Conservation (phyloP, 2,888 invertebrate genomes). For the Dicyrtomina minuta region DNA sequence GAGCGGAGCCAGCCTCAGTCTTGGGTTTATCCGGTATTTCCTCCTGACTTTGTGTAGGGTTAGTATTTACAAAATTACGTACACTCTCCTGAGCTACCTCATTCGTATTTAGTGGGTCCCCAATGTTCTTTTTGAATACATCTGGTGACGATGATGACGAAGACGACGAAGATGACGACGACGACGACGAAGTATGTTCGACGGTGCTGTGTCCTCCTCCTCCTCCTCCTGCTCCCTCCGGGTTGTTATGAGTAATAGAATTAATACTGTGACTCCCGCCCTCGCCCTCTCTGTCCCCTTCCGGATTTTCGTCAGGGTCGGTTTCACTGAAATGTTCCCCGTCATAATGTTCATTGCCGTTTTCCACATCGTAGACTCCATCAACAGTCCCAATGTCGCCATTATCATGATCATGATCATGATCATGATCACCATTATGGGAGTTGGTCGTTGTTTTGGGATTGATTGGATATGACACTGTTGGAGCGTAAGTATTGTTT, state of each 20-base stretch:
- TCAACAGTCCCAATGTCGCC: not conserved
- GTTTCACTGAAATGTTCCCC: constrained; percentile 7
- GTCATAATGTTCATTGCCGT: constrained; percentile 10
- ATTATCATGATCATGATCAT: not conserved
- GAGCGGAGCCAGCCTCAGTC: constrained; percentile 16
- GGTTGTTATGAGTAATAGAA: not conserved
- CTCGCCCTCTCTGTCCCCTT: not conserved
- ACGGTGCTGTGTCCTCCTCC: too few relatives aligned
- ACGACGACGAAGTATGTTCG: not conserved
- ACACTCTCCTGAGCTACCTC: constrained; percentile 31
- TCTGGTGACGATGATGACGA: not conserved
- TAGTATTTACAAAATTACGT: constrained; percentile 13
- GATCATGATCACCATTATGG: not conserved
- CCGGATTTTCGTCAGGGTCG: not conserved
- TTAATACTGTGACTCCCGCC: not conserved
- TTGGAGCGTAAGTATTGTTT: not conserved
- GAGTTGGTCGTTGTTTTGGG: not conserved
- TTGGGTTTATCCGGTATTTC: constrained; percentile 19
- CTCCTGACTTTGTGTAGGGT: constrained; percentile 14
- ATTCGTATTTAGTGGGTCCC: not conserved
- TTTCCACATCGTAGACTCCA: not conserved
- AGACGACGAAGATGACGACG: not conserved
- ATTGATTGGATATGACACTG: too few relatives aligned
- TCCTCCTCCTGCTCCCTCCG: constrained; percentile 21
- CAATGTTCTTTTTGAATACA: not conserved